Base-by-base conservation (phyloP, 2,888 invertebrate species). In the Sphinx pinastri region DNA sequence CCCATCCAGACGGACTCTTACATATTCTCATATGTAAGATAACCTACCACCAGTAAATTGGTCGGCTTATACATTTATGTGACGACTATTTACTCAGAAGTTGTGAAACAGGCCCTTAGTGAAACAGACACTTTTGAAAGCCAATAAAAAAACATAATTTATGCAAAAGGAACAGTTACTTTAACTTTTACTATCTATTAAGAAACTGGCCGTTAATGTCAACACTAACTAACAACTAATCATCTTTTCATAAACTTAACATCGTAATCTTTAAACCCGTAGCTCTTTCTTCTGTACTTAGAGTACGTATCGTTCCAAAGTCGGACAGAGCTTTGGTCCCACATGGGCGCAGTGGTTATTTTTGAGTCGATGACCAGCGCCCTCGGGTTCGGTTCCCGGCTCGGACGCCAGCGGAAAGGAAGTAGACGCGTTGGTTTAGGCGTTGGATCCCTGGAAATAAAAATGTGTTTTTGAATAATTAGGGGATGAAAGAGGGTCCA, bases 271-370 rank as follows among this genome's bases (percentile, higher is more conserved):
- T 67, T 69, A 55, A 83, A 81, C 0, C 86, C 85, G 58, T 87
- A 86, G 59, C 77, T 72, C 73, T 78, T 85, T 71, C 90, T 82
- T 58, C 93, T 78, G 72, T 89, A 92, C 57, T 87, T 86, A 67
- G 83, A 84, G 77, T 93, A 94, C 0, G 90, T 92, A 25, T 88
- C 83, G 74, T 92, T 91, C 93, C 93, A 94, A 10, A 93, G 83
- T 0, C 76, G 70, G 4, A 91, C 82, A 0, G 89, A 77, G 1
- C 76, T 70, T 16, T 84, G 81, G 74, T 89, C 84, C 92, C 91
- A 91, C 74, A 93, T 81, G 0, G 86, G 89, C 2, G 85, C 87
- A 2, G 88, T 89, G 80, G 83, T 79, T 6, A 91, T 73, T 51
- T 78, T 76, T 5, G 76, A 60, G 81, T 91, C 92, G 69, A 93